Percentiles rank a stretch among this genome's conserved stretches.
Conservation (phyloP, 2,888 invertebrate genomes). For the Cataglyphis rosenhaueri region DNA sequence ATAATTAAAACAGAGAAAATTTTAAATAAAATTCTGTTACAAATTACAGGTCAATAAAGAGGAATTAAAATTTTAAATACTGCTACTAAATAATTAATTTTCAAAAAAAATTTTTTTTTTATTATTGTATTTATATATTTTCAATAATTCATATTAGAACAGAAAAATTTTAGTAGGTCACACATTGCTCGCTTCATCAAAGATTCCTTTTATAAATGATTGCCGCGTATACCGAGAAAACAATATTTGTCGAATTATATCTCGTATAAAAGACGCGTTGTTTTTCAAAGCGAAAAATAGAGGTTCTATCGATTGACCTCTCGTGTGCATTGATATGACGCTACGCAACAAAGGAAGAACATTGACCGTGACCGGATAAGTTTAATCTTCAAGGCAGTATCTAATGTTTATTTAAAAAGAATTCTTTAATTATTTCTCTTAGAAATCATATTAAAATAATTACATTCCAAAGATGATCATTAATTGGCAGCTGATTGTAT, state of each 20-base stretch:
- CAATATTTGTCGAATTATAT: conserved; percentile 27
- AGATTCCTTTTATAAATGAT: conserved; percentile 11
- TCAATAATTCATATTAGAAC: neutral
- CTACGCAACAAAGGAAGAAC: conserved; percentile 32
- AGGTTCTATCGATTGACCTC: conserved; percentile 52
- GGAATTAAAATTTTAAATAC: neutral
- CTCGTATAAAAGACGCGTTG: conserved; percentile 28
- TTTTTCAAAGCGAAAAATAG: conserved; percentile 43
- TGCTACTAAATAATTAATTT: neutral
- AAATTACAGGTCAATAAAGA: neutral
- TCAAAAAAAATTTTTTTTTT: neutral
- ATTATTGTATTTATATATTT: neutral
- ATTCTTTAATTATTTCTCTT: neutral
- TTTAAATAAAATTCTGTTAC: neutral
- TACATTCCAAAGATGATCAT: neutral
- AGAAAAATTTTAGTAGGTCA: conserved; percentile 3
- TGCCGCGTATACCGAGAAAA: conserved; percentile 1
- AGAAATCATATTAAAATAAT: neutral
- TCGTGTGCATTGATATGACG: conserved; percentile 37
- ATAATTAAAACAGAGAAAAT: neutral
- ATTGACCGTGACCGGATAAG: conserved; percentile 43
- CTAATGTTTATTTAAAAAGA: neutral
- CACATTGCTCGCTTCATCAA: conserved; percentile 2
- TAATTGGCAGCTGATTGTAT: neutral
- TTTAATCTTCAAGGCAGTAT: neutral